A percentile compares a stretch with the other conserved stretches of the same genome.
Conservation (phyloP, 2,888 invertebrate species). For the Graphium colonna region DNA sequence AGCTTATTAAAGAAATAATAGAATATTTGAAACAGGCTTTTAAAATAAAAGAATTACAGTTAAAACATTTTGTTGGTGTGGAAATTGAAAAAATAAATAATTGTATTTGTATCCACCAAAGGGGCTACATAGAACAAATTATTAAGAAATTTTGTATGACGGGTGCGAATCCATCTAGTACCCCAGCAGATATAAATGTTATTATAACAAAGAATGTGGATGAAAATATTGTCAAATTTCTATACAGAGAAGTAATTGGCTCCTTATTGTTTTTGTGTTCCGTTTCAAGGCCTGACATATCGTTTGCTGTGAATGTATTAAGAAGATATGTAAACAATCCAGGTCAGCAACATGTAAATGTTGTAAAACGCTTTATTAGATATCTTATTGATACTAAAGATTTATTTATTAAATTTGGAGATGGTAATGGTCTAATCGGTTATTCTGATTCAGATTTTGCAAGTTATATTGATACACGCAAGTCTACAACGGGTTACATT, state of each 20-base stretch:
- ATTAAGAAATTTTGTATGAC: conserved; percentile 33
- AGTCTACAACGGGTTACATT: conserved; percentile 35
- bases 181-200: conserved; percentile 26
- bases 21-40: too few relatives aligned
- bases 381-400: conserved; percentile 32
- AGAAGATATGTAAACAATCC: conserved; percentile 32
- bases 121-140: conserved; percentile 28
- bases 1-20: too few relatives aligned
- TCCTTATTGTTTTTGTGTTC: too few relatives aligned
- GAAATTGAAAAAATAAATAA: too few relatives aligned
- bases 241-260: conserved; percentile 31
- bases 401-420: conserved; percentile 30
- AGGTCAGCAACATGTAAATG: conserved; percentile 28
- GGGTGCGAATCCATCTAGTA: conserved; percentile 24
- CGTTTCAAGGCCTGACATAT: too few relatives aligned
- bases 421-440: conserved; percentile 25
- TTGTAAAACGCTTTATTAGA: conserved; percentile 30
- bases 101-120: conserved; percentile 30
- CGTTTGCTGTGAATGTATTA: conserved; percentile 26
- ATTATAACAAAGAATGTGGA: conserved; percentile 20
- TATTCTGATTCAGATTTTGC: conserved; percentile 37
- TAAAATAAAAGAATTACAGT: too few relatives aligned
- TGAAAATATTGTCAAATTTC: conserved; percentile 24
- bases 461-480: conserved; percentile 32
- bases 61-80: too few relatives aligned